Percentiles rank a stretch among this genome's conserved stretches.
Evolutionary conservation across 1,140 invertebrate genomes (phyloP).

Genomic region (Drosophila serrata): DNA sequence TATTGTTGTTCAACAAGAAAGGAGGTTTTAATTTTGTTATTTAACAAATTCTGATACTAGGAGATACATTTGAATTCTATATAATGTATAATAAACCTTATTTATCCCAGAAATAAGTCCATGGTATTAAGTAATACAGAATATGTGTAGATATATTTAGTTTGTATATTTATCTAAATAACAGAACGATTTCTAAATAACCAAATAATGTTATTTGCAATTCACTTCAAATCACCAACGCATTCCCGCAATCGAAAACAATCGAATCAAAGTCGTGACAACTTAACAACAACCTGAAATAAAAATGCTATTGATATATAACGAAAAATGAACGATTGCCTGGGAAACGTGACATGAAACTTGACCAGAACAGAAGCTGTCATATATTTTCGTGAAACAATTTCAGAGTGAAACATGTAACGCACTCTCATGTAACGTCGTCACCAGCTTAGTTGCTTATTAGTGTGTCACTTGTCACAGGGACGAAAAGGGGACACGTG

Average conservation of each 20-base stretch:
- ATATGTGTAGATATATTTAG: no score
- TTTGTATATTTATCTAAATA: no score
- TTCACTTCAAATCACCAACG: neutral
- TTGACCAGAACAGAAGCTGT: slow-evolving; percentile 12
- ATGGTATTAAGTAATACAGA: no score
- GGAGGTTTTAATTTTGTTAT: no score
- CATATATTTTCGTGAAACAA: slow-evolving; percentile 9
- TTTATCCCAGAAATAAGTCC: no score
- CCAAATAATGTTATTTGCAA: neutral
- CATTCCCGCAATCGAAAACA: neutral
- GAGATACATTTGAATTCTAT: no score
- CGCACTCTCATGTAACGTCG: slow-evolving; percentile 1
- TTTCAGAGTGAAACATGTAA: neutral
- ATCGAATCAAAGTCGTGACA: slow-evolving; percentile 7
- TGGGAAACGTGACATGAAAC: slow-evolving; percentile 7
- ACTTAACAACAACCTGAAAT: neutral
- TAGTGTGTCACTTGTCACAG: slow-evolving; percentile 45
- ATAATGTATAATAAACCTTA: no score
- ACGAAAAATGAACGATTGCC: neutral
- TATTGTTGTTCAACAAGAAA: no score
- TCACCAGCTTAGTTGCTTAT: slow-evolving; percentile 34
- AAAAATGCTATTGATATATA: slow-evolving; percentile 1
- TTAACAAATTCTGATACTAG: no score
- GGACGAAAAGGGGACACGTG: slow-evolving; percentile 33
- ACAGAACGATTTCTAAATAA: no score